These are phyloP conservation scores for Syrista parreyssii DNA, from an alignment of 2,888 invertebrate genomes.

Conservation along the genomic window DNA sequence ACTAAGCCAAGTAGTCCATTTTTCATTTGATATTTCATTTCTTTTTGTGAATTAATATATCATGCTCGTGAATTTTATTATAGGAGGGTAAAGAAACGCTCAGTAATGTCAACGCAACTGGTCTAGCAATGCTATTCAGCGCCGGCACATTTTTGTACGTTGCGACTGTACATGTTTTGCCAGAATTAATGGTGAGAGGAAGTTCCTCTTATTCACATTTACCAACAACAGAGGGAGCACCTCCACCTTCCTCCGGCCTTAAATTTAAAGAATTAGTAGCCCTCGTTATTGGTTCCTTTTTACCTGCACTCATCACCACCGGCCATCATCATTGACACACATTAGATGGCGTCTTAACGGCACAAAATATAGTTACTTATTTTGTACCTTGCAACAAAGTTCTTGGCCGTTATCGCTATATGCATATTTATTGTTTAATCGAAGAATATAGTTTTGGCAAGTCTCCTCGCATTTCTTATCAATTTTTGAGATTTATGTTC, in stretches of 20 bases:
- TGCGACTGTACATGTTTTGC: slow-evolving; percentile 97
- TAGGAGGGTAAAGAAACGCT: slow-evolving; percentile 91
- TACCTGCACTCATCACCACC: slow-evolving; percentile 90
- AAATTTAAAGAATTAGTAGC: slow-evolving; percentile 83
- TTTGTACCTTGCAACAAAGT: neutral
- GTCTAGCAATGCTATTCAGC: slow-evolving; percentile 97
- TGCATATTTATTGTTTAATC: neutral
- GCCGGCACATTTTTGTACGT: slow-evolving; percentile 99
- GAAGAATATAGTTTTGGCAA: neutral
- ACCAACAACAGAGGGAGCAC: slow-evolving; percentile 58
- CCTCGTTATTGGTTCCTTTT: slow-evolving; percentile 86
- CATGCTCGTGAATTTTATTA: slow-evolving; percentile 7
- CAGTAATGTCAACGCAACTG: slow-evolving; percentile 91
- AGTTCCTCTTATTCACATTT: slow-evolving; percentile 66
- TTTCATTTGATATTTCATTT: neutral
- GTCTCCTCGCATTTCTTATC: neutral
- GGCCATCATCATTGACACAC: slow-evolving; percentile 81
- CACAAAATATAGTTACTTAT: neutral
- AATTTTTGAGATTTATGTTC: neutral
- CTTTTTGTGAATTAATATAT: slow-evolving; percentile 3
- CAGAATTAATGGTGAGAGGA: slow-evolving; percentile 82
- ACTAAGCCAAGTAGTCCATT: neutral
- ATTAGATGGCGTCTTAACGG: neutral
- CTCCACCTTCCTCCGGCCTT: slow-evolving; percentile 69
- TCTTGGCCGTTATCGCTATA: neutral